A percentile compares a stretch with the other conserved stretches of the same genome.
These are phyloP conservation scores for Malthinus seriepunctatus DNA, from an alignment of 2,888 invertebrate species.

Conservation along the genomic window DNA sequence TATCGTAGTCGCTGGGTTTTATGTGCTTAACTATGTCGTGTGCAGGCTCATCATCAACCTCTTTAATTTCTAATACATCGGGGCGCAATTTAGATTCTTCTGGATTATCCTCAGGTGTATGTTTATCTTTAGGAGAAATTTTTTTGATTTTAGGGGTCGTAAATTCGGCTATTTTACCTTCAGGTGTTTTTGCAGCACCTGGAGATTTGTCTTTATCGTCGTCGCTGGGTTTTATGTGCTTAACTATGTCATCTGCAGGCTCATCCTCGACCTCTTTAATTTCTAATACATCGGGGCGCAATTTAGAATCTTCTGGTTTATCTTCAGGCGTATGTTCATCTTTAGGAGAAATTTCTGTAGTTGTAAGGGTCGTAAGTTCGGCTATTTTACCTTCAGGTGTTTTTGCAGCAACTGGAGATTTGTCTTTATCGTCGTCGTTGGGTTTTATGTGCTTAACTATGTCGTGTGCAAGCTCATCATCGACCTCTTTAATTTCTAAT, in stretches of 20 bases:
- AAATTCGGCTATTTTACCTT: neutral
- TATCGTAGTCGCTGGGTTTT: neutral
- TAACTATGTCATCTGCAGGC: too few relatives aligned
- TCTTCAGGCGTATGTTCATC: neutral
- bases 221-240: too few relatives aligned
- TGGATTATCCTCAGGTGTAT: neutral
- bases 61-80: too few relatives aligned
- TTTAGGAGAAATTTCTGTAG: neutral
- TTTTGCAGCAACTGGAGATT: neutral
- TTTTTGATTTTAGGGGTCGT: neutral
- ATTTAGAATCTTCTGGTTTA: neutral
- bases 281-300: neutral
- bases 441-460: too few relatives aligned
- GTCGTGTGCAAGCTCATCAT: too few relatives aligned
- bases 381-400: neutral
- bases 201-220: neutral
- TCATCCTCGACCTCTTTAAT: too few relatives aligned
- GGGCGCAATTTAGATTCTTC: neutral
- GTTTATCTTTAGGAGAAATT: neutral
- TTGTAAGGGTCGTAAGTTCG: neutral
- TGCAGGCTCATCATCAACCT: neutral
- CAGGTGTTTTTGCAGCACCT: neutral
- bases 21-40: neutral
- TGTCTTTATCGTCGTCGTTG: neutral
- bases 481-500: too few relatives aligned